phyloP scores from a whole-genome alignment of 2,113 vertebrate species.

The Brachypteracias leptosomus region DNA sequence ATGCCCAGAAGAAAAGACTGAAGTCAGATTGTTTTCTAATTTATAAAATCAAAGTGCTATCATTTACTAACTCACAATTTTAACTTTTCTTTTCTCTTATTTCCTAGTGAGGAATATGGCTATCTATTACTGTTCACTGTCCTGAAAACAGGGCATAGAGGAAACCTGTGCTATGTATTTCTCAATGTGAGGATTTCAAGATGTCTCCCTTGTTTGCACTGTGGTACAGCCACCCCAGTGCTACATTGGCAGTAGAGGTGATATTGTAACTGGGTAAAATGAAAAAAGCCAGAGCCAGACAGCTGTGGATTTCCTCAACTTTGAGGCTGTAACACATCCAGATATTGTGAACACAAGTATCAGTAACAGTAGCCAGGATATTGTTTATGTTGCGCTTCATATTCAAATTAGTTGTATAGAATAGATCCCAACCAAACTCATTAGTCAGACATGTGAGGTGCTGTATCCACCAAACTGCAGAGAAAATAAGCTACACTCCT shows the following conservation, averaged over 20 bases:
- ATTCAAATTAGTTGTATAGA: not conserved
- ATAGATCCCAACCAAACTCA: not conserved
- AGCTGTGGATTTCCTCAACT: not conserved
- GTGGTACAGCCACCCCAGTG: not conserved
- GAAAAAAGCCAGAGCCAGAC: not conserved
- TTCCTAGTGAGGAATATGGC: not conserved
- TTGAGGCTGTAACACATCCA: not conserved
- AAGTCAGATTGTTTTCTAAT: slow-evolving; percentile 41
- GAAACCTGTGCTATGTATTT: not conserved
- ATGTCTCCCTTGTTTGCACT: not conserved
- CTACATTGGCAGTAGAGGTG: not conserved
- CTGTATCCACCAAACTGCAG: not conserved
- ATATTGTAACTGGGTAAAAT: not conserved
- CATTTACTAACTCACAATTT: not conserved
- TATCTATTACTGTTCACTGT: not conserved
- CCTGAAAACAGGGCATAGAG: not conserved
- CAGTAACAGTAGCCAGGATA: not conserved
- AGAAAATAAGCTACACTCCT: not conserved
- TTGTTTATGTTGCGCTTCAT: not conserved
- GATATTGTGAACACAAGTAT: not conserved
- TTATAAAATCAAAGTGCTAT: slow-evolving; percentile 16
- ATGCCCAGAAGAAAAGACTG: slow-evolving; percentile 34
- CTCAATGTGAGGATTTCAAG: not conserved
- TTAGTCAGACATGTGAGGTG: not conserved
- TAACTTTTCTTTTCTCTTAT: not conserved